These are phyloP conservation scores for Drosophila lowei DNA, from an alignment of 1,140 invertebrate species.

Conservation along the genomic window DNA sequence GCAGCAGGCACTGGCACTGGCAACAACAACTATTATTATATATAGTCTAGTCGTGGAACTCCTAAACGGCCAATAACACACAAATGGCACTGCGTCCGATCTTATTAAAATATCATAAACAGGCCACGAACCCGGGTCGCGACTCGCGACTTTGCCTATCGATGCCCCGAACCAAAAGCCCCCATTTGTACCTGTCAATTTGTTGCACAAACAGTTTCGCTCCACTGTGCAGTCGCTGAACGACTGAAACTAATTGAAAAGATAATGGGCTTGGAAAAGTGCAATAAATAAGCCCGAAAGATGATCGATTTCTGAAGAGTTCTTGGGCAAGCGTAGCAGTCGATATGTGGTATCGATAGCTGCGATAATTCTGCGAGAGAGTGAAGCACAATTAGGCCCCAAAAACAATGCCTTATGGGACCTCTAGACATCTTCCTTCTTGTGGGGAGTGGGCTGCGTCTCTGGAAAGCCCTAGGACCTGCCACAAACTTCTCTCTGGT, in stretches of 20 bases:
- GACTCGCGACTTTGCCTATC: too few species aligned
- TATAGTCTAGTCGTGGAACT: constrained; percentile 78
- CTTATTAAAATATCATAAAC: constrained; percentile 83
- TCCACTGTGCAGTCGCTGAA: constrained; percentile 26
- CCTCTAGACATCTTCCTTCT: too few species aligned
- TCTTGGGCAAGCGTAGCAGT: too few species aligned
- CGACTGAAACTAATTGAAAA: constrained; percentile 20
- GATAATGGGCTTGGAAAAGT: background rate
- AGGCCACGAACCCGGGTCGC: constrained; percentile 59
- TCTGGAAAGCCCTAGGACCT: too few species aligned
- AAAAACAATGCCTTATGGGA: too few species aligned
- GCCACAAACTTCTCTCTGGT: too few species aligned
- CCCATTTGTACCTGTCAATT: constrained; percentile 76
- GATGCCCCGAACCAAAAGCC: background rate
- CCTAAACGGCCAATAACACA: constrained; percentile 57
- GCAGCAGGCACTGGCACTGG: background rate
- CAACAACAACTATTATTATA: constrained; percentile 71
- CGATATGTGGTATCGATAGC: too few species aligned
- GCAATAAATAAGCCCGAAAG: too few species aligned
- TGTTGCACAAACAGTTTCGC: constrained; percentile 49
- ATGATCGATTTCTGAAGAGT: too few species aligned
- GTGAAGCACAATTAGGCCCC: too few species aligned
- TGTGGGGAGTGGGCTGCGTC: too few species aligned
- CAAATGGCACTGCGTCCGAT: constrained; percentile 73
- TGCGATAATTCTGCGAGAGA: too few species aligned